Evolutionary conservation across 2,113 vertebrate genomes (phyloP).

Genomic region (Callaeas wilsoni): DNA sequence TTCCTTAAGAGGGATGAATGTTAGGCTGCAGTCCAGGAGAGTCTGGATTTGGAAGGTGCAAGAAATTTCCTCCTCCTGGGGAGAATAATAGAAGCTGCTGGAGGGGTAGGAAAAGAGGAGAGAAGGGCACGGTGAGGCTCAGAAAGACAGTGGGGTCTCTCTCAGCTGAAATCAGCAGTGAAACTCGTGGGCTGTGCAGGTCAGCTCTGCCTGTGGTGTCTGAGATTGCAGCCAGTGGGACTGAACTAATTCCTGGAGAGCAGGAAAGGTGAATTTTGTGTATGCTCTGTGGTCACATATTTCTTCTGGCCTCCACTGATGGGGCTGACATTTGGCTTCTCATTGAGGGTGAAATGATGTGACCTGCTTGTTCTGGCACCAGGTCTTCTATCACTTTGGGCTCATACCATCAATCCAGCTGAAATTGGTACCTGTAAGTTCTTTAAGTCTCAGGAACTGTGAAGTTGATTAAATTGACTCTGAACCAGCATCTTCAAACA

Average conservation of each 20-base stretch:
- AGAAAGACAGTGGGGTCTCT: no score
- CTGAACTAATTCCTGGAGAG: neutral
- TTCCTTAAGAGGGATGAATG: neutral
- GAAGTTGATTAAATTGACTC: neutral
- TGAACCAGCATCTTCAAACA: neutral
- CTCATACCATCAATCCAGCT: neutral
- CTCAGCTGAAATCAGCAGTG: neutral
- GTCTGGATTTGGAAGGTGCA: neutral
- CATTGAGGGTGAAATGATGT: neutral
- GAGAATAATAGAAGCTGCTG: neutral
- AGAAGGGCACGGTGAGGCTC: neutral
- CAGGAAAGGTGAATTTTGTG: neutral
- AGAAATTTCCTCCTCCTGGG: neutral
- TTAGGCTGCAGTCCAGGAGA: neutral
- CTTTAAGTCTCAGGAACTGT: neutral
- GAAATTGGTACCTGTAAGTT: neutral
- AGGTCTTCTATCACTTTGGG: neutral
- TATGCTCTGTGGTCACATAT: accelerated
- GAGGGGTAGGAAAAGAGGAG: neutral
- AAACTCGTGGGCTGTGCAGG: neutral
- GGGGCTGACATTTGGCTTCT: neutral
- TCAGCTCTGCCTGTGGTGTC: neutral
- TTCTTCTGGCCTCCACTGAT: neutral
- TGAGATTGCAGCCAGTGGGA: neutral
- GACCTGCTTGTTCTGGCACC: neutral